Evolutionary conservation across 1,140 invertebrate genomes (phyloP).

Genomic region (Rhyacophila brunnea): DNA sequence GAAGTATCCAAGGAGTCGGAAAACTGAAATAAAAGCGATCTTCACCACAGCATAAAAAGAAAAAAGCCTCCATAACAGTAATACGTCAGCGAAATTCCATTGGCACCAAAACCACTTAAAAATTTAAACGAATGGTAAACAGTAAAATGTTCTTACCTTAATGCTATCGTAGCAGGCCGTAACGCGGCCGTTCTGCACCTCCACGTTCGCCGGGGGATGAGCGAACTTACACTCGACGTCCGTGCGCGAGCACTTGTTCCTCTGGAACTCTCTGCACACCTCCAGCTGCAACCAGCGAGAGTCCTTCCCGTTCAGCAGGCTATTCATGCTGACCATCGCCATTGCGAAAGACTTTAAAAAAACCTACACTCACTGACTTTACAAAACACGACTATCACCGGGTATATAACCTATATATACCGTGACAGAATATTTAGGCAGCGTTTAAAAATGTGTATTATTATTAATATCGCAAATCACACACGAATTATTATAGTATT

Average conservation of each 20-base stretch:
- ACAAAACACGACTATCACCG: background rate
- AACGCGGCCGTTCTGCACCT: constrained; percentile 99
- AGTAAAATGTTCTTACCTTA: constrained; percentile 79
- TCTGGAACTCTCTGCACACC: constrained; percentile 98
- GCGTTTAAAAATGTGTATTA: background rate
- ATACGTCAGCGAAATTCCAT: too few species aligned
- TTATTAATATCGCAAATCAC: background rate
- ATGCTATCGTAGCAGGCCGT: constrained; percentile 99
- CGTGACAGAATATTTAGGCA: background rate
- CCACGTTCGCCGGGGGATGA: constrained; percentile 98
- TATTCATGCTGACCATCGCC: constrained; percentile 97
- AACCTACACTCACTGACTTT: background rate
- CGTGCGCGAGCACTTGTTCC: constrained; percentile 97
- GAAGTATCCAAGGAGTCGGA: too few species aligned
- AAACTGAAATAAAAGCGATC: too few species aligned
- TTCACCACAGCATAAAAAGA: too few species aligned
- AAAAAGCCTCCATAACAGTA: too few species aligned
- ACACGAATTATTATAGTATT: background rate
- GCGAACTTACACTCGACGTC: constrained; percentile 99
- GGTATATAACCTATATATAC: background rate
- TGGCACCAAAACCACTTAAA: too few species aligned
- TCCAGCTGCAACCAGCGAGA: constrained; percentile 99
- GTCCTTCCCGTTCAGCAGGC: constrained; percentile 96
- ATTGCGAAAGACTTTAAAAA: constrained; percentile 44
- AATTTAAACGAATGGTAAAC: too few species aligned